phyloP scores from a whole-genome alignment of 2,797 vertebrate genomes.

The Ataeniobius toweri region DNA sequence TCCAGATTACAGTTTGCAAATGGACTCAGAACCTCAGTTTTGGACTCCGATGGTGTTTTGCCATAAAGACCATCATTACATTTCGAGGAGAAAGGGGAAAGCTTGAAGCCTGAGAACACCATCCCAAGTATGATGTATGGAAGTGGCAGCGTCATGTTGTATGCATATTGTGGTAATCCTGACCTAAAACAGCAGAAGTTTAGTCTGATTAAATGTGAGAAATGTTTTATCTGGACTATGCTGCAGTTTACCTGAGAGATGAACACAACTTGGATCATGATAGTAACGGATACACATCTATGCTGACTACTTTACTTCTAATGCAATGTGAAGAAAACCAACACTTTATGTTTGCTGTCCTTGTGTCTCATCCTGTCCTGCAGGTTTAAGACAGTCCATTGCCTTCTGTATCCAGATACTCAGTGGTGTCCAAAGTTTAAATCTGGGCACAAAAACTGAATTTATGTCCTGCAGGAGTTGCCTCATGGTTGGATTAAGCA shows the following conservation, averaged over 20 bases:
- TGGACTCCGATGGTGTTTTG: no score
- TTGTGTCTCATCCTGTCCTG: slow-evolving; percentile 2
- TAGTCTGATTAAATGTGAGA: background rate
- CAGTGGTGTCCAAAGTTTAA: slow-evolving; percentile 85
- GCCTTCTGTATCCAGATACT: slow-evolving; percentile 90
- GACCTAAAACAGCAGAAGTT: background rate
- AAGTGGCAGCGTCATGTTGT: no score
- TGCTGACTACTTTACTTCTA: background rate
- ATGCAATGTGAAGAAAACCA: background rate
- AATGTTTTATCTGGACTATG: background rate
- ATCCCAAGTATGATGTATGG: background rate
- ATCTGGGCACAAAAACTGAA: slow-evolving; percentile 30
- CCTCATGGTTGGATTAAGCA: background rate
- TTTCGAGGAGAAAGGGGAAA: no score
- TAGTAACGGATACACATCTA: background rate
- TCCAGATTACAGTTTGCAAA: background rate
- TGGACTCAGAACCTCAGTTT: background rate
- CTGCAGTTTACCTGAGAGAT: background rate
- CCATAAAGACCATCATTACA: background rate
- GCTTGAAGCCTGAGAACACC: background rate
- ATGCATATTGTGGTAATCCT: background rate
- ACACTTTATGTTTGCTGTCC: background rate
- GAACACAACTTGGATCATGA: background rate
- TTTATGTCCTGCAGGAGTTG: background rate
- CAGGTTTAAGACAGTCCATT: slow-evolving; percentile 95